These are phyloP conservation scores for Pollenia griseotomentosa DNA, from an alignment of 2,888 invertebrate genomes.

Conservation along the genomic window DNA sequence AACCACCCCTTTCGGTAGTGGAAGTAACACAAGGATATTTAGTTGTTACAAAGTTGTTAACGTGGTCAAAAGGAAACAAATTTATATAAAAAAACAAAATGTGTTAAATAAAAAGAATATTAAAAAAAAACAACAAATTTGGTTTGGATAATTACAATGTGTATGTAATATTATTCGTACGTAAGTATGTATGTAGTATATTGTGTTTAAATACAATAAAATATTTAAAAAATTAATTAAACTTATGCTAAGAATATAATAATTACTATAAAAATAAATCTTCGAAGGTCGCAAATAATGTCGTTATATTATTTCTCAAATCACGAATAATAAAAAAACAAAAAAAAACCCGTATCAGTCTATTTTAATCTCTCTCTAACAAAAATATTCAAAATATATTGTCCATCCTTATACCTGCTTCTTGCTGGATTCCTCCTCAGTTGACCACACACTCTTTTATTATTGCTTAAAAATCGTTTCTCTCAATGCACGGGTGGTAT, in stretches of 20 bases:
- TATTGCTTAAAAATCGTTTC: not conserved
- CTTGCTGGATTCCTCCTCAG: too few species aligned
- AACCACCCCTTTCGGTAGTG: constrained; percentile 43
- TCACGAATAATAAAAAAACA: constrained; percentile 32
- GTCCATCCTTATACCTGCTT: not conserved
- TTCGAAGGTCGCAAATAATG: constrained; percentile 22
- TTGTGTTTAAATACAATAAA: constrained; percentile 8
- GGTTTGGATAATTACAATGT: constrained; percentile 16
- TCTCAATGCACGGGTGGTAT: constrained; percentile 80
- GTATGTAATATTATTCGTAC: not conserved
- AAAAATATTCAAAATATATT: constrained; percentile 24
- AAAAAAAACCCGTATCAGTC: constrained; percentile 66
- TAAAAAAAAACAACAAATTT: constrained; percentile 33
- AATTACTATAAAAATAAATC: constrained; percentile 16
- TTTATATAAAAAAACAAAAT: constrained; percentile 22
- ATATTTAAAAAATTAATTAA: constrained; percentile 16
- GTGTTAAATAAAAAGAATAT: constrained; percentile 33
- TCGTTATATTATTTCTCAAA: constrained; percentile 8
- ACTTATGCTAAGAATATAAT: constrained; percentile 32
- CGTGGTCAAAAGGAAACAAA: constrained; percentile 17
- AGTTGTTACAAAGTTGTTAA: constrained; percentile 61
- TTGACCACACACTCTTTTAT: too few species aligned
- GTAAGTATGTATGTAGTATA: constrained; percentile 6
- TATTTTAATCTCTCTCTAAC: constrained; percentile 67
- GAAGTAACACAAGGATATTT: constrained; percentile 40